These are phyloP conservation scores for Dreissena polymorpha DNA, from an alignment of 1,140 invertebrate genomes.

Conservation along the genomic window DNA sequence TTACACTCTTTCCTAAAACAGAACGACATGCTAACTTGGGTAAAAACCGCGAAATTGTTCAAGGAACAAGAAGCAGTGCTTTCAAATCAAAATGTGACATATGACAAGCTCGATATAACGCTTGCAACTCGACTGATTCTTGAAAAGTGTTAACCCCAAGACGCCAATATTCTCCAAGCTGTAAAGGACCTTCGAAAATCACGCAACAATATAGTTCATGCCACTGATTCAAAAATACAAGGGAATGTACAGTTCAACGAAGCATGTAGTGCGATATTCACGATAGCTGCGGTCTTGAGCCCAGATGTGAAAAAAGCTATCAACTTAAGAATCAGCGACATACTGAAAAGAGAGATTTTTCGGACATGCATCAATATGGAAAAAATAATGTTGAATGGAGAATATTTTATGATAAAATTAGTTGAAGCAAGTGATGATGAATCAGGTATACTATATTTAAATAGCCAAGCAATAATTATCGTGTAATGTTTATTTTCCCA, in stretches of 20 bases:
- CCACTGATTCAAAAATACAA: not conserved
- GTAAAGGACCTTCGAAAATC: not conserved
- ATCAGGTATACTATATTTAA: constrained; percentile 1
- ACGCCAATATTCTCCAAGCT: not conserved
- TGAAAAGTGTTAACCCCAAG: not conserved
- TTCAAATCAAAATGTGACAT: not conserved
- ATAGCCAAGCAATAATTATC: not conserved
- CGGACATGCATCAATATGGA: constrained; percentile 13
- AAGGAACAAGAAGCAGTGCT: not conserved
- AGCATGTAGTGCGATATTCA: not conserved
- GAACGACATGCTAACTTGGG: not conserved
- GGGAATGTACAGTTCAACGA: not conserved
- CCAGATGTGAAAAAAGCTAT: not conserved
- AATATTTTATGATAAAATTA: constrained; percentile 17
- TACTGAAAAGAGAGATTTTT: constrained; percentile 16
- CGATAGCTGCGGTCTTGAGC: not conserved
- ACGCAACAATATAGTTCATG: not conserved
- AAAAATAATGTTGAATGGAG: constrained; percentile 13
- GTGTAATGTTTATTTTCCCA: not conserved
- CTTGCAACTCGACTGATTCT: not conserved
- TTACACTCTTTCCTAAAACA: not conserved
- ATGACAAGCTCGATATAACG: not conserved
- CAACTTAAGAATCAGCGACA: not conserved
- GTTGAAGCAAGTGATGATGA: not conserved
- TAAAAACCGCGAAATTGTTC: not conserved